Conservation (phyloP, 92 coral and sea anemone genomes). For the Heteractis magnifica region DNA sequence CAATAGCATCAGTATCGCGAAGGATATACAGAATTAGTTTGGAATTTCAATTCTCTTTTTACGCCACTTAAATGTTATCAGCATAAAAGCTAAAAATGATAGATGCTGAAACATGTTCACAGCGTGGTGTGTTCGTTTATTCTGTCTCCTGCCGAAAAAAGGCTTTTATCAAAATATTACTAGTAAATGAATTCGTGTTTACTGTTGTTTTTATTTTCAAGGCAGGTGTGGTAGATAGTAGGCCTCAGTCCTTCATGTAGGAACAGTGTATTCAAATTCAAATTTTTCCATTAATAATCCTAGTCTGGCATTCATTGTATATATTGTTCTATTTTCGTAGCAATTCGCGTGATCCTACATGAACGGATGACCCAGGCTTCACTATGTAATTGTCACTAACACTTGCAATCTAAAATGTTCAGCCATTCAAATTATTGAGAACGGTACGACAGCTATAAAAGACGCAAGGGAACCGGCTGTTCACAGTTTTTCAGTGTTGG, state of each 20-base stretch:
- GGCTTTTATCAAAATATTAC: slow-evolving; percentile 4
- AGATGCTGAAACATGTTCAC: background rate
- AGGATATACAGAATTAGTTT: background rate
- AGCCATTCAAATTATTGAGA: background rate
- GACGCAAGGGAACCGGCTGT: background rate
- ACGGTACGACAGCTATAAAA: background rate
- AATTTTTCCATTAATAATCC: no score
- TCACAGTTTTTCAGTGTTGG: background rate
- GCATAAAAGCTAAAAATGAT: background rate
- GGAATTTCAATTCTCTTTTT: background rate
- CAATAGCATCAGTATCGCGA: no score
- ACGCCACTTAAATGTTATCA: background rate
- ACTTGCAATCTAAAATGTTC: background rate
- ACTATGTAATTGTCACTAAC: background rate
- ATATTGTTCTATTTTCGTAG: background rate
- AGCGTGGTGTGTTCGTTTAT: background rate
- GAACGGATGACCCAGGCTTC: no score
- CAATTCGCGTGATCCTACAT: no score
- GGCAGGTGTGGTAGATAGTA: background rate
- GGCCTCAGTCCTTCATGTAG: no score
- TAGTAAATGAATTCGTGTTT: background rate
- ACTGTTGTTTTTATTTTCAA: background rate
- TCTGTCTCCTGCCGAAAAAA: background rate
- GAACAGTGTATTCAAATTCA: no score
- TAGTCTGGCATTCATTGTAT: no score